These are phyloP conservation scores for Silurus aristotelis DNA, from an alignment of 2,797 vertebrate species.

Conservation along the genomic window DNA sequence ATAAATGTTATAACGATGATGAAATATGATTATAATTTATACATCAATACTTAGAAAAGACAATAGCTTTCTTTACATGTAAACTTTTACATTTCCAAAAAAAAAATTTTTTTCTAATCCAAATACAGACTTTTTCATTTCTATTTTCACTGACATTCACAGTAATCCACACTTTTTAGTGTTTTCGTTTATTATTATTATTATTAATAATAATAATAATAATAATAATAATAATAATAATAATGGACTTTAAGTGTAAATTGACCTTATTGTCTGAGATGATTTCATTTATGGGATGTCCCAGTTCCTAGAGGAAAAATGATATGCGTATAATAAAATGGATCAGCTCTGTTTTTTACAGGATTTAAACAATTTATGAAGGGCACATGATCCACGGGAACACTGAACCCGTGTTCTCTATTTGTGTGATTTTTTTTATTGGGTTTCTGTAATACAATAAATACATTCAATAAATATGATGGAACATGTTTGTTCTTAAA, in stretches of 20 bases:
- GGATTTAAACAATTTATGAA: background rate
- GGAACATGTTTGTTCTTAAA: background rate
- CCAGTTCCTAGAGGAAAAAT: background rate
- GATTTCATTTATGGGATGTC: background rate
- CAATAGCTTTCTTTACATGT: background rate
- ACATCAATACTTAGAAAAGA: background rate
- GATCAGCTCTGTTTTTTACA: background rate
- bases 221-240: background rate
- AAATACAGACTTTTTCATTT: background rate
- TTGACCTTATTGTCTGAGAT: background rate
- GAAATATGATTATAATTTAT: too few relatives aligned
- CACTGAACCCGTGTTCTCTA: background rate
- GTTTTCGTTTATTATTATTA: background rate
- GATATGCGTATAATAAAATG: background rate
- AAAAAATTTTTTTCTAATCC: background rate
- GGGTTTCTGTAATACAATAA: background rate
- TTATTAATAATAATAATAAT: background rate
- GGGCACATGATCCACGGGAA: background rate
- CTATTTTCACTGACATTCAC: background rate
- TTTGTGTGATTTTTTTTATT: background rate
- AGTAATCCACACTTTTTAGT: background rate
- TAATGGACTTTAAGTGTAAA: background rate
- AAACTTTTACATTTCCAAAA: background rate
- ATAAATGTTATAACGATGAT: too few relatives aligned
- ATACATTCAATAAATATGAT: background rate